Evolutionary conservation across 2,113 vertebrate species (phyloP), one percentile per base, ranked within the genome.

Genomic region (Dromiciops gliroides): DNA sequence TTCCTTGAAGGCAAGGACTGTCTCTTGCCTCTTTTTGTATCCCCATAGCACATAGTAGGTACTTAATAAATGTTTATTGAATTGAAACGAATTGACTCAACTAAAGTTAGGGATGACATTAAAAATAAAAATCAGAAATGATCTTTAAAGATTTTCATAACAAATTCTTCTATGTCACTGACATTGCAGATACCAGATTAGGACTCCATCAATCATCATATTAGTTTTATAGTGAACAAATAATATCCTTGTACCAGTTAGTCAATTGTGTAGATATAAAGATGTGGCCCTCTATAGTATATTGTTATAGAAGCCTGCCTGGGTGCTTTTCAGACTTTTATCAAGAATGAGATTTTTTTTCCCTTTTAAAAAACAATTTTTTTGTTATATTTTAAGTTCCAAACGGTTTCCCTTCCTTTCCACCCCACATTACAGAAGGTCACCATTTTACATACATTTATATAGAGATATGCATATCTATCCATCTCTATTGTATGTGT

Each of bases 1-100:
- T 1, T 83, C 37, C 37, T 75, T 50, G 56, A 95, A 89, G 90
- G n/a, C 3, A 89, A 37, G 48, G 16, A 89, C 75, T 93, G 95
- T 93, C 22, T 12, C 14, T 56, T 83, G 48, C 49, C 95, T 26
- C 93, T 89, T 51, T 95, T 28, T 47, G 31, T 51, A 94, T 12
- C 37, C 60, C 24, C 1, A 44, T 53, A 1, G 19, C 31, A 22
- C 89, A 88, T 51, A 60, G 92, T 0, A 89, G 51, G 37, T 3
- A 56, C 9, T 51, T 95, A 49, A 48, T 48, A 89, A 91, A 67
- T 90, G 6, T 6, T 24, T 92, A 2, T 19, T 10, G 4, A 26
- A 37, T 22, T 48, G 24, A n/a, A n/a, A n/a, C n/a, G n/a, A 95
- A 96, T 22, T 90, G 94, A 48, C 4, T 89, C 1, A 9, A 53